Conservation (phyloP, 92 coral and sea anemone species). For the Galaxea fascicularis region DNA sequence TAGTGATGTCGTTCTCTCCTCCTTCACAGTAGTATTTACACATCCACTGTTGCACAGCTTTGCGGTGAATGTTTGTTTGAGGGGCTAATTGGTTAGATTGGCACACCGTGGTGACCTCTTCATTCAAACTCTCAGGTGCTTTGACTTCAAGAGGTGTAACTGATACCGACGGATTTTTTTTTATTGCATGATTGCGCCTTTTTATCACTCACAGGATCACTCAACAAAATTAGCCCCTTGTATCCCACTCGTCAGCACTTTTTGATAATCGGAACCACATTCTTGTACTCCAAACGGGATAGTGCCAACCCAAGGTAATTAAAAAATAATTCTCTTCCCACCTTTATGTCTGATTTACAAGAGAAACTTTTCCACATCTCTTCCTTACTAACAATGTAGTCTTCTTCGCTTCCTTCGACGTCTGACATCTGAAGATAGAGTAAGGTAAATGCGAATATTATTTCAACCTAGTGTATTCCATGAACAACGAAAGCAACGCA, state of each 20-base stretch:
- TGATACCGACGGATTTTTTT: background rate
- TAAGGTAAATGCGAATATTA: background rate
- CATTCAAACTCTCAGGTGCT: background rate
- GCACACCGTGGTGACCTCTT: background rate
- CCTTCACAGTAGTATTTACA: background rate
- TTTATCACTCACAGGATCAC: background rate
- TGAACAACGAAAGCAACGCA: background rate
- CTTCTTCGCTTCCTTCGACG: background rate
- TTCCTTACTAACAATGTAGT: background rate
- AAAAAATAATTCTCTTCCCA: no score
- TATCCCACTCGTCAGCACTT: background rate
- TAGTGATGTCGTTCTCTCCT: background rate
- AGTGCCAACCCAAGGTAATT: no score
- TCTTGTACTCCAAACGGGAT: background rate
- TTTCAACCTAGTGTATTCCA: background rate
- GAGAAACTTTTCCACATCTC: constrained; percentile 7
- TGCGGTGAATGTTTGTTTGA: background rate
- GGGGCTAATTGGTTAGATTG: background rate
- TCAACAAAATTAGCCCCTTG: constrained; percentile 2
- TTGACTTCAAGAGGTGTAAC: background rate
- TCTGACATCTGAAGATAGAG: background rate
- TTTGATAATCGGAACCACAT: background rate
- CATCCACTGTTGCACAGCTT: constrained; percentile 3
- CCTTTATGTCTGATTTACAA: background rate
- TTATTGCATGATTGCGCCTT: background rate